phyloP scores from a whole-genome alignment of 2,113 vertebrate species.

The Leucopsar rothschildi region DNA sequence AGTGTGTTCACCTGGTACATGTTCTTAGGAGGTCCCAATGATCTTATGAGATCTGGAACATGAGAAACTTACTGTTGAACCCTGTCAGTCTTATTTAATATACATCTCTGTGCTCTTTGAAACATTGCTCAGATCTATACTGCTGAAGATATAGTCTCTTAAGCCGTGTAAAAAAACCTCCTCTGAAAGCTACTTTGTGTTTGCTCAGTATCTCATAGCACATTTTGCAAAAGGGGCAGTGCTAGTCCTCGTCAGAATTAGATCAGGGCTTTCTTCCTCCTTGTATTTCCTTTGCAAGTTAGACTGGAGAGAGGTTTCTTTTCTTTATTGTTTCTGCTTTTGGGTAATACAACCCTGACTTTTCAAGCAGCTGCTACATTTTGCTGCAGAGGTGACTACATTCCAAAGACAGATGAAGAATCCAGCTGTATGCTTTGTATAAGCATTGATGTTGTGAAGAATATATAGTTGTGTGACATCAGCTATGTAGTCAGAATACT shows the following conservation, averaged over 20 bases:
- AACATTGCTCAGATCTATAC: not conserved
- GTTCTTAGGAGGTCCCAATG: not conserved
- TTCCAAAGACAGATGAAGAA: constrained; percentile 41
- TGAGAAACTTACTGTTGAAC: not conserved
- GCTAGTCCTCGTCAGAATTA: not conserved
- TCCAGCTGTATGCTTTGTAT: not conserved
- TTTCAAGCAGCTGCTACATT: constrained; percentile 4
- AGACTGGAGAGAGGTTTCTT: not conserved
- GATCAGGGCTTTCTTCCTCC: not conserved
- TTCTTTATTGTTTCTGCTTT: constrained; percentile 13
- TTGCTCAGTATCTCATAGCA: not conserved
- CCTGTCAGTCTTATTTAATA: not conserved
- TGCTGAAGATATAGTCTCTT: not conserved
- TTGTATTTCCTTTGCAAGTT: not conserved
- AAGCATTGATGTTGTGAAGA: not conserved
- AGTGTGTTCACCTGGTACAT: not conserved
- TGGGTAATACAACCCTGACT: not conserved
- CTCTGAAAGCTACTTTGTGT: not conserved
- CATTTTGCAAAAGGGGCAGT: not conserved
- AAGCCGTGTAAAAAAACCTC: not conserved
- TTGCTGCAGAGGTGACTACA: constrained; percentile 8
- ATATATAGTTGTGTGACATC: not conserved
- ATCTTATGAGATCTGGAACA: not conserved
- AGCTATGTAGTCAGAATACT: not conserved
- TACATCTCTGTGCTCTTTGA: not conserved